phyloP scores from a whole-genome alignment of 2,888 invertebrate species.

The Brenthis ino region DNA sequence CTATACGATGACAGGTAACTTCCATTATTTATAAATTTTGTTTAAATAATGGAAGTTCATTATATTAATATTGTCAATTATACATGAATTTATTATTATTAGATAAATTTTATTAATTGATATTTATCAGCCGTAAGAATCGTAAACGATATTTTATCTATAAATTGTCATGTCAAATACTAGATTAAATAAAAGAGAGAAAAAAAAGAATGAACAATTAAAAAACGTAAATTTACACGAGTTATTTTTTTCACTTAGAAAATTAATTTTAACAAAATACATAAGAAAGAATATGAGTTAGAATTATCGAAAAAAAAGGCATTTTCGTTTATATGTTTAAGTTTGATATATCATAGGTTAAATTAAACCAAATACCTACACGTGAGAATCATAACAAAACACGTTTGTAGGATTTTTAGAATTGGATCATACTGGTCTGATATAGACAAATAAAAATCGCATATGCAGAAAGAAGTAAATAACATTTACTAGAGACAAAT shows the following conservation, averaged over 20 bases:
- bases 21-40: slow-evolving; percentile 3
- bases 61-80: slow-evolving; percentile 8
- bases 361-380: too few relatives aligned
- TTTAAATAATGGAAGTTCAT: slow-evolving; percentile 15
- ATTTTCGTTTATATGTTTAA: too few relatives aligned
- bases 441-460: not conserved
- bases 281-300: too few relatives aligned
- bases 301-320: too few relatives aligned
- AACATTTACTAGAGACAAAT: not conserved
- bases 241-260: slow-evolving; percentile 10
- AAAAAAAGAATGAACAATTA: not conserved
- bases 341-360: too few relatives aligned
- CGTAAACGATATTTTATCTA: slow-evolving; percentile 4
- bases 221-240: slow-evolving; percentile 3
- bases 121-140: not conserved
- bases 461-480: not conserved
- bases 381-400: too few relatives aligned
- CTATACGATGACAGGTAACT: not conserved
- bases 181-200: not conserved
- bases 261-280: not conserved
- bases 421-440: too few relatives aligned
- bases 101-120: not conserved
- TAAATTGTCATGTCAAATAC: not conserved
- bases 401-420: too few relatives aligned
- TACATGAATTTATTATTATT: slow-evolving; percentile 13